phyloP scores from a whole-genome alignment of 2,113 vertebrate species.

The Philantomba maxwellii region DNA sequence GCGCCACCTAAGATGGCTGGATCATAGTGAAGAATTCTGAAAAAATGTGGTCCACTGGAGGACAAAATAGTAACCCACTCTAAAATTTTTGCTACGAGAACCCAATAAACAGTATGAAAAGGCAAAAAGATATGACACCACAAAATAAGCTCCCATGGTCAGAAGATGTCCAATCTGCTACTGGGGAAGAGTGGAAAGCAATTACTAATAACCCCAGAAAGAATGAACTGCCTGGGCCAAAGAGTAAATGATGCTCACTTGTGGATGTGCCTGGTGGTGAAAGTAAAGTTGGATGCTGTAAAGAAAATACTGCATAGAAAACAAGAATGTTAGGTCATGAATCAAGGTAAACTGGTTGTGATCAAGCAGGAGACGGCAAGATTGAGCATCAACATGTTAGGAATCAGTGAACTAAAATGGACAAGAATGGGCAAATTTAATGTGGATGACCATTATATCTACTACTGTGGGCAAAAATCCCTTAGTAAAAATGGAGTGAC shows the following conservation, averaged over 20 bases:
- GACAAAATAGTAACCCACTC: not conserved
- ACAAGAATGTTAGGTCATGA: not conserved
- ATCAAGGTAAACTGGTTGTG: not conserved
- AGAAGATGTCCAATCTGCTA: not conserved
- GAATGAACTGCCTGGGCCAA: not conserved
- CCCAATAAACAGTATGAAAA: not conserved
- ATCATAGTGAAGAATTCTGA: not conserved
- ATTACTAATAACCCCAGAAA: not conserved
- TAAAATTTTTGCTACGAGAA: not conserved
- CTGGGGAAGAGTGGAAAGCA: not conserved
- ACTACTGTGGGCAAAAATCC: not conserved
- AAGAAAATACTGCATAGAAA: not conserved
- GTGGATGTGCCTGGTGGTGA: not conserved
- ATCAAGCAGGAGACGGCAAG: not conserved
- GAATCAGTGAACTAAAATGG: not conserved
- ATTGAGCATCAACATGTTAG: not conserved
- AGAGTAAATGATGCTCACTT: not conserved
- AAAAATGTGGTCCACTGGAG: not conserved
- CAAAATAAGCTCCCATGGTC: not conserved
- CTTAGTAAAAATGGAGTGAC: not conserved
- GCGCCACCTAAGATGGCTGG: not conserved
- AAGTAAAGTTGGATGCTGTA: not conserved
- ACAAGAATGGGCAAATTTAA: not conserved
- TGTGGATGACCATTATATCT: not conserved
- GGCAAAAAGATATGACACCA: not conserved